These are phyloP conservation scores for Abrostola triplasia DNA, from an alignment of 2,888 invertebrate species.

Conservation along the genomic window DNA sequence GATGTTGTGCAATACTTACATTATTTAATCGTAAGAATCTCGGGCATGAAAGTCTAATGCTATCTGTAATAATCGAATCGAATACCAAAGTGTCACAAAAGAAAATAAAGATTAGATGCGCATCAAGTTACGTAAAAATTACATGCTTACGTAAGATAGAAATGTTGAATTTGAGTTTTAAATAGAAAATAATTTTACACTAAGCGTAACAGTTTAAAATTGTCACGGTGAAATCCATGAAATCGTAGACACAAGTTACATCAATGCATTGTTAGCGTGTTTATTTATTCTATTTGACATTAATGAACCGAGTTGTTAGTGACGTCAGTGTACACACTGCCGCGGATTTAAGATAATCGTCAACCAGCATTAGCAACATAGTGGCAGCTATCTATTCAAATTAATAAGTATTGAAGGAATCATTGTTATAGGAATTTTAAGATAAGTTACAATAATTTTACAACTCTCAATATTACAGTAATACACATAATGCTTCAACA, in stretches of 20 bases:
- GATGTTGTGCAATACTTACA: constrained; percentile 65
- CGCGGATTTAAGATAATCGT: too few relatives aligned
- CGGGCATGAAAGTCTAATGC: constrained; percentile 66
- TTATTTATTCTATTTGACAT: constrained; percentile 18
- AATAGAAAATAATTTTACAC: constrained; percentile 18
- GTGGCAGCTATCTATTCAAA: neutral
- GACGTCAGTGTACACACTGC: neutral
- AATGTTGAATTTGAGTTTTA: constrained; percentile 37
- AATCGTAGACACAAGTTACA: constrained; percentile 22
- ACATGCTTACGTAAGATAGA: constrained; percentile 56
- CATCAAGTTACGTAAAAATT: constrained; percentile 58
- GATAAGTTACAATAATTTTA: neutral
- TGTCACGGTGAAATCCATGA: constrained; percentile 26
- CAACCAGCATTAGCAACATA: too few relatives aligned
- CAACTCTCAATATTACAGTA: constrained; percentile 4
- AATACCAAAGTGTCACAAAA: constrained; percentile 61
- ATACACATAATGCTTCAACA: constrained; percentile 10
- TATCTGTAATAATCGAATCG: constrained; percentile 62
- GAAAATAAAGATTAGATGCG: constrained; percentile 56
- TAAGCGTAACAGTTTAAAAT: constrained; percentile 16
- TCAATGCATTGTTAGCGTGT: constrained; percentile 9
- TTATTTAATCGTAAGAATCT: constrained; percentile 63
- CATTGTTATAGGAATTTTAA: constrained; percentile 5
- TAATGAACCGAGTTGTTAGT: neutral
- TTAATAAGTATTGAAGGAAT: neutral